phyloP scores from a whole-genome alignment of 2,113 vertebrate species.

The Candoia aspera region DNA sequence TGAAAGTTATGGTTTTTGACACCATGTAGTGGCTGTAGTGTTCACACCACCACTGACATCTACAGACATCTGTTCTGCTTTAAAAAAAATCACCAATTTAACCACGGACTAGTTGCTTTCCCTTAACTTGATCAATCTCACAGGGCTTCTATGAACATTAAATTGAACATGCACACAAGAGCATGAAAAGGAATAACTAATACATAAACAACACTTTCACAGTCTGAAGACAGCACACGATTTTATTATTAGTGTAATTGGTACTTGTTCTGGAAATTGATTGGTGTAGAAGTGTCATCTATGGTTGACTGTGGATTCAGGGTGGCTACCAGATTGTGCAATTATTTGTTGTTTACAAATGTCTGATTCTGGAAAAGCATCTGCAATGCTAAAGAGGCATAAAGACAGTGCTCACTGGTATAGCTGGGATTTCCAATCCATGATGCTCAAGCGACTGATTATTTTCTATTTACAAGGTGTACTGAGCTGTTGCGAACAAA shows the following conservation, averaged over 20 bases:
- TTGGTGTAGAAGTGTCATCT: conserved; percentile 67
- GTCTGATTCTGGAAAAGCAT: background rate
- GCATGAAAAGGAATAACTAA: background rate
- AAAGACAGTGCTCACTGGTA: background rate
- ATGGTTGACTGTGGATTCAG: conserved; percentile 57
- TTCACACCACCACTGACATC: background rate
- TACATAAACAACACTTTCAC: background rate
- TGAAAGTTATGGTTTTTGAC: background rate
- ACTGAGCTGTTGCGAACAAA: conserved; percentile 12
- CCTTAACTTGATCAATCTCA: background rate
- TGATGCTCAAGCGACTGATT: conserved; percentile 26
- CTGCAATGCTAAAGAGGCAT: background rate
- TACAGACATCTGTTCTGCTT: background rate
- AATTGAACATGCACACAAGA: background rate
- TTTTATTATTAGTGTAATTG: background rate
- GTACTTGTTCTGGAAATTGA: conserved; percentile 58
- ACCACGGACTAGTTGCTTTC: background rate
- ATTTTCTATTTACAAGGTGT: conserved; percentile 30
- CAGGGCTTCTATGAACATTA: background rate
- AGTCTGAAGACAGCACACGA: background rate
- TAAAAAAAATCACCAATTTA: background rate
- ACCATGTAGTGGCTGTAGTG: background rate
- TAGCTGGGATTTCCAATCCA: background rate
- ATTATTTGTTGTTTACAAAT: background rate
- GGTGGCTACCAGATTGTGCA: conserved; percentile 61